phyloP scores from a whole-genome alignment of 1,140 invertebrate species.

The Metaphire vulgaris region DNA sequence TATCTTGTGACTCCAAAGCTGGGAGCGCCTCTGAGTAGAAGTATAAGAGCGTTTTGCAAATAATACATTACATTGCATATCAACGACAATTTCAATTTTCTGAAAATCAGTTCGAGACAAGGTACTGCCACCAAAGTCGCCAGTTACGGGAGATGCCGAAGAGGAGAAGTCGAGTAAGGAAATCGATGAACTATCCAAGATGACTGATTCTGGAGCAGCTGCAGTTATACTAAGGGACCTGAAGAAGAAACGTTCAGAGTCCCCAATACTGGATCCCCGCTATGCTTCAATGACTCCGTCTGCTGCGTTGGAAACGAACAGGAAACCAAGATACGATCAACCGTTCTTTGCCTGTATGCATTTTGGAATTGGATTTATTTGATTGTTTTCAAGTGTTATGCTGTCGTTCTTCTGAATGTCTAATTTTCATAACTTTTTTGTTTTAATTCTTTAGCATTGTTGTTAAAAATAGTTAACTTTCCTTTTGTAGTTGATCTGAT shows the following conservation, averaged over 20 bases:
- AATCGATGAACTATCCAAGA: slow-evolving; percentile 53
- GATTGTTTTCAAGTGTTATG: too few species aligned
- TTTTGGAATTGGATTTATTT: too few species aligned
- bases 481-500: too few species aligned
- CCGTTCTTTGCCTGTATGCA: slow-evolving; percentile 88
- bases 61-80: too few species aligned
- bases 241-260: slow-evolving; percentile 80
- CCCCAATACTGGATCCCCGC: slow-evolving; percentile 72
- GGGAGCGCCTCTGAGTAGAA: too few species aligned
- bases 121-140: neutral
- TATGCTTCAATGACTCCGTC: slow-evolving; percentile 94
- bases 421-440: too few species aligned
- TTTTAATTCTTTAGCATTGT: too few species aligned
- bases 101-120: neutral
- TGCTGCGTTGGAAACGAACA: slow-evolving; percentile 78
- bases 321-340: slow-evolving; percentile 87
- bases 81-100: too few species aligned
- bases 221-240: slow-evolving; percentile 43
- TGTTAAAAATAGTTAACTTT: too few species aligned
- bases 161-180: slow-evolving; percentile 50
- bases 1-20: too few species aligned
- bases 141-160: neutral
- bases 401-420: too few species aligned
- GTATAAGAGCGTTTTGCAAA: too few species aligned
- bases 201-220: slow-evolving; percentile 51